These are phyloP conservation scores for Acrocephalus kingi DNA, from an alignment of 2,113 vertebrate genomes.

Conservation along the genomic window DNA sequence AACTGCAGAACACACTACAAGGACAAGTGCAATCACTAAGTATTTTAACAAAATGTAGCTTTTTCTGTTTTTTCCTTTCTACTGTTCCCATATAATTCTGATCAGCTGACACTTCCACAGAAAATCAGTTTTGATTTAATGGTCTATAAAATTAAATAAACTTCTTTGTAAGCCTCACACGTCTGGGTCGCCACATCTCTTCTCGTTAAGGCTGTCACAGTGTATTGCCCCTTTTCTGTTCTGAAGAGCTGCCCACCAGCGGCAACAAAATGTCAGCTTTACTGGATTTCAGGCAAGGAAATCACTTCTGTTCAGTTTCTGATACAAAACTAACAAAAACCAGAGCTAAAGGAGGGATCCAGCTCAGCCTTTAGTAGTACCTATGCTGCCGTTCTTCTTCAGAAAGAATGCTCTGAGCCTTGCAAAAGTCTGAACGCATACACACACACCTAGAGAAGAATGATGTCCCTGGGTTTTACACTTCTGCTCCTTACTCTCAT, in stretches of 20 bases:
- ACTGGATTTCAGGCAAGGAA: not conserved
- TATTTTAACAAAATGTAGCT: not conserved
- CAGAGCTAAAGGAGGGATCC: not conserved
- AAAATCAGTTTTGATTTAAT: slow-evolving; percentile 39
- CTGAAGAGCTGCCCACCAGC: not conserved
- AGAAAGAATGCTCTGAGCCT: not conserved
- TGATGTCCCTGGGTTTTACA: not conserved
- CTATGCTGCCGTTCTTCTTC: not conserved
- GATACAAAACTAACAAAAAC: not conserved
- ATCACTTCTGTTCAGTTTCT: not conserved
- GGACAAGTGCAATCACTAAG: not conserved
- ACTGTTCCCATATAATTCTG: not conserved
- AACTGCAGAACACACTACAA: not conserved
- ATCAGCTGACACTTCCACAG: not conserved
- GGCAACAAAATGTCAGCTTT: not conserved
- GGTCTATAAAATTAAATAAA: slow-evolving; percentile 40
- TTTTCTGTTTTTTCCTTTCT: not conserved
- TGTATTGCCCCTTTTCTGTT: not conserved
- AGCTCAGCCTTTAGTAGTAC: not conserved
- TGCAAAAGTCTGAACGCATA: rapidly evolving
- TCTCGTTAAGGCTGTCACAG: not conserved
- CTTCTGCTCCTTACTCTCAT: not conserved
- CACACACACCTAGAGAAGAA: not conserved
- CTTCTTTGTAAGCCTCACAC: not conserved
- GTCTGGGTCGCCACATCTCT: not conserved